Evolutionary conservation across 64 coral and sea anemone species (phyloP).

Genomic region (Catalaphyllia jardinei): DNA sequence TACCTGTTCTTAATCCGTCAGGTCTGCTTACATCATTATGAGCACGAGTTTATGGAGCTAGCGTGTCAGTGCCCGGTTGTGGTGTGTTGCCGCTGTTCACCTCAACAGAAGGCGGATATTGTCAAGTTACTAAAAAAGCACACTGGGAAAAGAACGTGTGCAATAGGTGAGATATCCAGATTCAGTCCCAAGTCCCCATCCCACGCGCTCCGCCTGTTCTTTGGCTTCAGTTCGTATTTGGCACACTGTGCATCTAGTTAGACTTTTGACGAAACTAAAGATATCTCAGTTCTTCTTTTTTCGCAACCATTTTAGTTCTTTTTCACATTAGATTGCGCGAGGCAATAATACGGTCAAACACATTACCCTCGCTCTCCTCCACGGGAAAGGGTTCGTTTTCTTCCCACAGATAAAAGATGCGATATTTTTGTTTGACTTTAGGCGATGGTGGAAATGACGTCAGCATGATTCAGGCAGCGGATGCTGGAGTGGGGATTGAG

Average conservation of each 20-base stretch:
- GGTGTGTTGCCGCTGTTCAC: slow-evolving; percentile 98
- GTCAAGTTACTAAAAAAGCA: slow-evolving; percentile 85
- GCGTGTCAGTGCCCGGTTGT: slow-evolving; percentile 96
- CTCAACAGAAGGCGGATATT: slow-evolving; percentile 99
- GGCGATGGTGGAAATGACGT: slow-evolving; percentile 99
- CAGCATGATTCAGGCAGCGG: slow-evolving; percentile 98
- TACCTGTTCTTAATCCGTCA: neutral
- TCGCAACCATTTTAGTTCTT: too few species aligned
- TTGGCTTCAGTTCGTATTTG: too few species aligned
- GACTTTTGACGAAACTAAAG: too few species aligned
- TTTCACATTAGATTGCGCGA: too few species aligned
- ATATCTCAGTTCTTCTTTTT: too few species aligned
- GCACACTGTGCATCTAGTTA: too few species aligned
- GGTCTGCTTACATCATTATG: slow-evolving; percentile 90
- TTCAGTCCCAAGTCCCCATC: too few species aligned
- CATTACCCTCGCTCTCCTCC: too few species aligned
- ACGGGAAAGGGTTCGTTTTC: neutral
- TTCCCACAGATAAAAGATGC: neutral
- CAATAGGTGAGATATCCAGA: slow-evolving; percentile 76
- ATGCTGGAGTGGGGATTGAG: slow-evolving; percentile 95
- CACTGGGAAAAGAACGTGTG: slow-evolving; percentile 90
- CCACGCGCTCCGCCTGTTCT: neutral
- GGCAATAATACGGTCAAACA: neutral
- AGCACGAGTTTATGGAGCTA: slow-evolving; percentile 97
- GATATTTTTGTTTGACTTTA: slow-evolving; percentile 6